Percentiles rank a stretch among this genome's conserved stretches.
Evolutionary conservation across 1,140 invertebrate genomes (phyloP).

Genomic region (Macrotrachela quadricornifera): DNA sequence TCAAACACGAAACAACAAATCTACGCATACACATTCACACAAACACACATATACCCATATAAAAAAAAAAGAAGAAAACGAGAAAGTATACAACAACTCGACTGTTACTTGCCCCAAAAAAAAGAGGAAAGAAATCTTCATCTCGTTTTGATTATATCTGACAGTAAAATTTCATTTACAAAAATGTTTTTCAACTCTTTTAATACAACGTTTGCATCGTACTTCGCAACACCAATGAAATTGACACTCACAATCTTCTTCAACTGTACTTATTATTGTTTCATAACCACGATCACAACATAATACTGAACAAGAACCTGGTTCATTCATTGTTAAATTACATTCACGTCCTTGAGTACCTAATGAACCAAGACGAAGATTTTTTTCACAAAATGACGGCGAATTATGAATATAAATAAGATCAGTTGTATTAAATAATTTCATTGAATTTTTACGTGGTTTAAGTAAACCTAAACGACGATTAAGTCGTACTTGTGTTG

Average conservation of each 20-base stretch:
- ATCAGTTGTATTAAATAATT: slow-evolving; percentile 31
- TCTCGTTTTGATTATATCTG: too few species aligned
- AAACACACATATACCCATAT: too few species aligned
- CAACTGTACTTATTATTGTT: slow-evolving; percentile 33
- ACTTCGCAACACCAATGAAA: slow-evolving; percentile 36
- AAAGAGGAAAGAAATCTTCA: too few species aligned
- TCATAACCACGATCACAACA: slow-evolving; percentile 37
- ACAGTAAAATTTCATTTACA: slow-evolving; percentile 20
- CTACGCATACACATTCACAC: too few species aligned
- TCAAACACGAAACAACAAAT: too few species aligned
- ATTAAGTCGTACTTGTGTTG: slow-evolving; percentile 71
- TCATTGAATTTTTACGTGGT: slow-evolving; percentile 44
- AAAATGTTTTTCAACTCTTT: slow-evolving; percentile 26
- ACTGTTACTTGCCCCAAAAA: too few species aligned
- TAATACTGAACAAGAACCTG: slow-evolving; percentile 34
- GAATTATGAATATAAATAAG: slow-evolving; percentile 67
- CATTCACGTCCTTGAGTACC: slow-evolving; percentile 30
- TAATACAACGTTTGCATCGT: slow-evolving; percentile 29
- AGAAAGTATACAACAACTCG: too few species aligned
- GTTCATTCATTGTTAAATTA: slow-evolving; percentile 25
- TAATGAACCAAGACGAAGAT: slow-evolving; percentile 33
- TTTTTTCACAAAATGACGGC: slow-evolving; percentile 63
- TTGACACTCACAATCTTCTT: slow-evolving; percentile 47
- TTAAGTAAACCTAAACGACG: slow-evolving; percentile 31
- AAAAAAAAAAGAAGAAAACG: too few species aligned